These are phyloP conservation scores for Macaca nemestrina DNA, from an alignment of 2,113 vertebrate genomes.

Conservation along the genomic window DNA sequence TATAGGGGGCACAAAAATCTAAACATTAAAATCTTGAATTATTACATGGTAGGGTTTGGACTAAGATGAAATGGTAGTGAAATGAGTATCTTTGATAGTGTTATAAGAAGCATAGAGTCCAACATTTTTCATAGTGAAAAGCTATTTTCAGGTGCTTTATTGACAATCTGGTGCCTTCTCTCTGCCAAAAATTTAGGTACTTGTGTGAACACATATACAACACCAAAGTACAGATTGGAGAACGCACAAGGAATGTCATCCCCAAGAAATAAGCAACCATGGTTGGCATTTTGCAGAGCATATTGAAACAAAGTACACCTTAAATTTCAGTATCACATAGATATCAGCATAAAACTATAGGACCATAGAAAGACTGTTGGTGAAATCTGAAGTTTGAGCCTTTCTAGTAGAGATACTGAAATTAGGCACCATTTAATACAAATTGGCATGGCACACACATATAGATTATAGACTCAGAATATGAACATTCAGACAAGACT, in stretches of 20 bases:
- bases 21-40: not conserved
- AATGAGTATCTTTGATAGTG: not conserved
- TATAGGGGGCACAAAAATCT: not conserved
- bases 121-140: not conserved
- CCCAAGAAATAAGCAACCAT: not conserved
- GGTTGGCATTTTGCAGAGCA: not conserved
- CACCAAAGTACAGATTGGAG: not conserved
- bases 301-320: not conserved
- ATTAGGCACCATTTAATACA: not conserved
- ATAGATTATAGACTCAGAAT: not conserved
- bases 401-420: not conserved
- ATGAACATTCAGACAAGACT: not conserved
- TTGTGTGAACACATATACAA: not conserved
- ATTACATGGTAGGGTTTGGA: not conserved
- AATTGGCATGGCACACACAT: not conserved
- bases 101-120: not conserved
- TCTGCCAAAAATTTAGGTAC: not conserved
- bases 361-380: not conserved
- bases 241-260: not conserved
- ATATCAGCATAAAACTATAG: not conserved
- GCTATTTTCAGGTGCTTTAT: slow-evolving; percentile 6
- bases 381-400: not conserved
- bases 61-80: not conserved
- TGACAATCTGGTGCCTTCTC: not conserved
- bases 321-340: not conserved